A percentile compares a stretch with the other conserved stretches of the same genome.
These are phyloP conservation scores for Cylloceria caligata DNA, from an alignment of 2,888 invertebrate species.

Conservation along the genomic window DNA sequence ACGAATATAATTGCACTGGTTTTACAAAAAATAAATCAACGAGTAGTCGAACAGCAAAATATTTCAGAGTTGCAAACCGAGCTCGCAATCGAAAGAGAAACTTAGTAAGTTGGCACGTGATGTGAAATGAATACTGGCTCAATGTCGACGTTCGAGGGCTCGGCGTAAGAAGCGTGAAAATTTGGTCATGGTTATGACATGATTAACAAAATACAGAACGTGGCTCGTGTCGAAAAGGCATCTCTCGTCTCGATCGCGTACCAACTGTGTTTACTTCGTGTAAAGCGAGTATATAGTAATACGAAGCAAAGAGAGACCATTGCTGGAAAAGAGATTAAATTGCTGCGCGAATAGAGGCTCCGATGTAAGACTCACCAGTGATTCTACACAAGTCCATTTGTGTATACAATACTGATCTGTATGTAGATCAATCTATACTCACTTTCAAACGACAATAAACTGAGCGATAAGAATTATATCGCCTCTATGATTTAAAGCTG, in stretches of 20 bases:
- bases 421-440: background rate
- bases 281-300: slow-evolving; percentile 57
- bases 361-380: too few species aligned
- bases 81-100: background rate
- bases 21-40: too few species aligned
- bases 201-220: slow-evolving; percentile 56
- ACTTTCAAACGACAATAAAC: background rate
- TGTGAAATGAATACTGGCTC: slow-evolving; percentile 28
- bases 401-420: too few species aligned
- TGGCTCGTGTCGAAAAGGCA: slow-evolving; percentile 16
- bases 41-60: too few species aligned
- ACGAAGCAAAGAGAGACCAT: slow-evolving; percentile 43
- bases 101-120: slow-evolving; percentile 20
- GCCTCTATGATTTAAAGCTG: too few species aligned
- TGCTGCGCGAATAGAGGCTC: slow-evolving; percentile 30
- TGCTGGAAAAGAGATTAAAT: too few species aligned
- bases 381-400: too few species aligned
- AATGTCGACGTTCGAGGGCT: slow-evolving; percentile 30
- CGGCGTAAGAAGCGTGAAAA: slow-evolving; percentile 30
- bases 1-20: too few species aligned
- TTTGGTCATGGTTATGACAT: slow-evolving; percentile 49
- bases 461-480: too few species aligned
- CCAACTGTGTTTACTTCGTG: slow-evolving; percentile 44
- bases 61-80: background rate
- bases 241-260: slow-evolving; percentile 35